Evolutionary conservation across 1,140 invertebrate genomes (phyloP), one percentile per base, ranked within the genome.

Genomic region (Drosophila lowei): DNA sequence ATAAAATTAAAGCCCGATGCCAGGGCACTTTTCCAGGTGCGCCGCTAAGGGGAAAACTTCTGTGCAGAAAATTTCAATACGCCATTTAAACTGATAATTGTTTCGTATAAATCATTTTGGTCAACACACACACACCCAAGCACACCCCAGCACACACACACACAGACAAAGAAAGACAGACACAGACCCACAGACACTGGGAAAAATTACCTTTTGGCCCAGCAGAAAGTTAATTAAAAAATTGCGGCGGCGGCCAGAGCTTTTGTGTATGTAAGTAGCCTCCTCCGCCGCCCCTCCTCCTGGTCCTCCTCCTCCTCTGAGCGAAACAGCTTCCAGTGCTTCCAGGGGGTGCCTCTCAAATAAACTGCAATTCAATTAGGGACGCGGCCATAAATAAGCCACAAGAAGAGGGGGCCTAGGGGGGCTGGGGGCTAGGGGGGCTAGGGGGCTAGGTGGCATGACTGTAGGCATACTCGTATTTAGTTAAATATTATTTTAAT

Each of bases 281-380:
- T 23, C 53, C 30, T 4, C 4, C 23, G 1, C 18, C 2, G 1
- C 18, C 18, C 18, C 23, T 25, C 0, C 23, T 3, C 23, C 23
- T 25, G 2, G 6, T 3, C 23, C 23, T 25, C 2, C 23, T 6
- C 77, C 58, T 16, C 52, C 66, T 38, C 34, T 3, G 34, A 13
- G 34, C 34, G 11, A 38, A 13, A 13, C 34, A 30, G 53, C 21
- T 54, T 25, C 55, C 48, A 16, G 47, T 23, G 52, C 43, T 18
- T 18, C 4, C 23, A 30, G 34, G 34, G 11, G 34, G 18, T 2
- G 18, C 18, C 34, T 38, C 58, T 64, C 81, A 83, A 86, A 86
- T 88, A 86, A 86, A 86, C 78, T 86, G 84, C 83, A 88, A 86
- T 86, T 86, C 83, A 86, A 86, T 86, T 86, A 86, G 75, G 83